phyloP scores from a whole-genome alignment of 1,140 invertebrate species.

The Drosophila melanogaster region DNA sequence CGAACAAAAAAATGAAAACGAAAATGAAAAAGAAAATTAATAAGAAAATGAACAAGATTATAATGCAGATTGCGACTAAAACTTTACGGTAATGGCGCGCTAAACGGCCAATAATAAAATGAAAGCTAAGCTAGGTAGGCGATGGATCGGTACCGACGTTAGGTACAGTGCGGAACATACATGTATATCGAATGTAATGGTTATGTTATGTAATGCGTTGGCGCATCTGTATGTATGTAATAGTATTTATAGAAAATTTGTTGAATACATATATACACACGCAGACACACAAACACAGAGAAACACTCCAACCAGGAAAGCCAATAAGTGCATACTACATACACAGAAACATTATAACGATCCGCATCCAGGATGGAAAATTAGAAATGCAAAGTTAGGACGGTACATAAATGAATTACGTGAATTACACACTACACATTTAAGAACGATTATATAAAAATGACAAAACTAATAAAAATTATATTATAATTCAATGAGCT shows the following conservation, averaged over 20 bases:
- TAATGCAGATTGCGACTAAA: conserved; percentile 27
- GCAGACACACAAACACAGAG: conserved; percentile 44
- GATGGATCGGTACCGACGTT: conserved; percentile 53
- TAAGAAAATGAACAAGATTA: neutral
- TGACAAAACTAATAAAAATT: conserved; percentile 78
- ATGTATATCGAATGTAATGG: conserved; percentile 65
- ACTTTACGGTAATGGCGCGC: conserved; percentile 28
- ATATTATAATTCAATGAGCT: conserved; percentile 65
- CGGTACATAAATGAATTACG: conserved; percentile 69
- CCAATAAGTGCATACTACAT: conserved; percentile 45
- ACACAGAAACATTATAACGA: conserved; percentile 57
- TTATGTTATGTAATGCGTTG: conserved; percentile 60
- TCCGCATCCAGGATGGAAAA: conserved; percentile 64
- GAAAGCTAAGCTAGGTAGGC: conserved; percentile 75
- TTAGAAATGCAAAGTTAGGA: conserved; percentile 65
- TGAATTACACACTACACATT: conserved; percentile 71
- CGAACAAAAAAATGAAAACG: conserved; percentile 32
- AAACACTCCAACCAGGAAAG: conserved; percentile 33
- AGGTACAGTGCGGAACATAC: conserved; percentile 40
- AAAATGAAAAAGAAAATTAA: neutral
- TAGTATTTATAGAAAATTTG: conserved; percentile 75
- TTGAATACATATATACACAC: conserved; percentile 72
- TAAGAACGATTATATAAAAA: conserved; percentile 81
- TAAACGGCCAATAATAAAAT: conserved; percentile 44
- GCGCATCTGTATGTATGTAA: conserved; percentile 59